Base-by-base conservation (phyloP, 2,113 vertebrate species). In the Eurypyga helias region DNA sequence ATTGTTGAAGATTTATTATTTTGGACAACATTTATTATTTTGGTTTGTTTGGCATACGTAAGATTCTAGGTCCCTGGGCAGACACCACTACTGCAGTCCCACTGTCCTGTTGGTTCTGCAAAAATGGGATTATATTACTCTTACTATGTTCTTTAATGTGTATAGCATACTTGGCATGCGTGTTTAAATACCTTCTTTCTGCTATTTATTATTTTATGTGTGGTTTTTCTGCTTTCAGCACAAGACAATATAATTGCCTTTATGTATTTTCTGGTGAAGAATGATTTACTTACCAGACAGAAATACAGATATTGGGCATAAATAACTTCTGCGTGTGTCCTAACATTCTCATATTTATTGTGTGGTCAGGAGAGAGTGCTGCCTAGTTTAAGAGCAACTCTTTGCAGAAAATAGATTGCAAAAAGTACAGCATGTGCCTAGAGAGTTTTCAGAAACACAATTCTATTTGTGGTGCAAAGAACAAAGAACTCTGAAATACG, bases 401-500 rank as follows among this genome's bases (percentile, higher is more conserved):
- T 93, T 85, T 91, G 52, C 57, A 57, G 46, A 83, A 89, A 95
- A 78, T 33, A 92, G 60, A 81, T 75, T 70, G 25, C 46, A 89
- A 90, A 70, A 86, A 60, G 57, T 70, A 29, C 33, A 71, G 13
- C 34, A 25, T 61, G 34, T 48, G 51, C 67, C 82, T 75, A 48
- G 75, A 94, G 82, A 80, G n/a, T 85, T 92, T 73, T 92, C 69
- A 95, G 78, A 96, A 97, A 21, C 66, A 73, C 78, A 54, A n/a
- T 66, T 80, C 45, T 65, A 8, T 86, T 91, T 93, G 36, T 81
- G 38, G 17, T 91, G 48, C 54, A 52, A 38, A 79, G 38, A 72
- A 62, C 64, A 79, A 94, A 92, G 72, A 79, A 46, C 57, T 62
- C 16, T 89, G 82, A 90, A 90, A 80, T 73, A 48, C 0, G 0